These are phyloP conservation scores for Pipra filicauda DNA, from an alignment of 2,113 vertebrate genomes.

Conservation along the genomic window DNA sequence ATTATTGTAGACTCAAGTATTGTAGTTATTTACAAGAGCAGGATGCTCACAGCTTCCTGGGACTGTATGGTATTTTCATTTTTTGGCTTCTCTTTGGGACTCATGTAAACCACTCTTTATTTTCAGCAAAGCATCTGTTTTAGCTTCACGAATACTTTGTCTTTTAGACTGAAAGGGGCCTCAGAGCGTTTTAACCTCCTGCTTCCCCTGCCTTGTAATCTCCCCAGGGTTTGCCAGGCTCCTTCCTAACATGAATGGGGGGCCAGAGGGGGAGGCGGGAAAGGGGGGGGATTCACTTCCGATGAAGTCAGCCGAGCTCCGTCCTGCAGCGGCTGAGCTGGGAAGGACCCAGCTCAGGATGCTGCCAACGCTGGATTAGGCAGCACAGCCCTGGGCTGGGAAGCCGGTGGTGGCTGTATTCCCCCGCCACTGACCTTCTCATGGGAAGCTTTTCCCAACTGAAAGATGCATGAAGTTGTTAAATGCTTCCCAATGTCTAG, in stretches of 20 bases:
- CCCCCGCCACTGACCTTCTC: not conserved
- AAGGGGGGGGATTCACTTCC: constrained; percentile 4
- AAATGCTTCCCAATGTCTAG: not conserved
- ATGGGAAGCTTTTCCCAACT: not conserved
- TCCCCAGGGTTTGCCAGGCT: constrained; percentile 38
- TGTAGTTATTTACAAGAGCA: constrained; percentile 14
- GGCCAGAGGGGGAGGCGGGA: not conserved
- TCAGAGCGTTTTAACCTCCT: constrained; percentile 13
- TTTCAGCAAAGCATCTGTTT: constrained; percentile 52
- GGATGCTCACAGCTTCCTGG: constrained; percentile 30
- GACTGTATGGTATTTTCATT: not conserved
- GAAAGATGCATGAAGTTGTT: not conserved
- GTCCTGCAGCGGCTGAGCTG: not conserved
- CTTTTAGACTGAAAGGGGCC: constrained; percentile 35
- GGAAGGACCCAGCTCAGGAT: not conserved
- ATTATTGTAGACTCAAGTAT: not conserved
- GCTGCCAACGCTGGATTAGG: not conserved
- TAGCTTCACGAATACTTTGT: constrained; percentile 35
- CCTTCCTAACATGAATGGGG: constrained; percentile 43
- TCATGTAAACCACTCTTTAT: constrained; percentile 34
- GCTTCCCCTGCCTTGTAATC: constrained; percentile 41
- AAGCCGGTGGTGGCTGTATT: not conserved
- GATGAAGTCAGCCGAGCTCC: not conserved
- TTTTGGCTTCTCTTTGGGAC: constrained; percentile 16
- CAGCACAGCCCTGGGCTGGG: not conserved